Evolutionary conservation across 2,797 vertebrate genomes (phyloP).

Genomic region (Argya squamiceps): DNA sequence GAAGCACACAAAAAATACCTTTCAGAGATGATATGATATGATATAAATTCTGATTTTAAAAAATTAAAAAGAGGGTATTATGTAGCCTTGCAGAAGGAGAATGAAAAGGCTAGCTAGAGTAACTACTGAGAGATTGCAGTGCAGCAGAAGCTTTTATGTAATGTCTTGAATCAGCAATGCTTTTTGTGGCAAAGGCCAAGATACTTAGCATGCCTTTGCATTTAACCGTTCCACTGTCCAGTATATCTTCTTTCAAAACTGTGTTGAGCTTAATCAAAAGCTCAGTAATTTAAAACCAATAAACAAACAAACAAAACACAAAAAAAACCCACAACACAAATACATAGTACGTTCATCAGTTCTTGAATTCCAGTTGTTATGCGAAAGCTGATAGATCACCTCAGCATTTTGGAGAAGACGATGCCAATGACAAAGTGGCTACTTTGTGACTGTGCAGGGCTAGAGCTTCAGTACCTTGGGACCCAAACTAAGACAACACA

Average conservation of each 20-base stretch:
- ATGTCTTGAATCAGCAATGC: background rate
- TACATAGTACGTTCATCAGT: background rate
- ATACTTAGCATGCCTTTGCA: background rate
- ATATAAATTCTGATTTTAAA: background rate
- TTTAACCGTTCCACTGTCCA: background rate
- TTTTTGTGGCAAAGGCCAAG: background rate
- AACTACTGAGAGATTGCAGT: background rate
- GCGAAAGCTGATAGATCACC: background rate
- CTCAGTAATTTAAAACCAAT: background rate
- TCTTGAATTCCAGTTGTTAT: background rate
- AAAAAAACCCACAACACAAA: accelerated
- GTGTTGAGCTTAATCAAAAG: background rate
- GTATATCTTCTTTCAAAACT: background rate
- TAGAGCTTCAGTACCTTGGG: background rate
- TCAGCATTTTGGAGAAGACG: background rate
- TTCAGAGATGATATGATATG: background rate
- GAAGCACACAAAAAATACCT: background rate
- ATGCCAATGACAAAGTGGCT: background rate
- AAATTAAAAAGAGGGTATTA: background rate
- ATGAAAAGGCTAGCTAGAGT: background rate
- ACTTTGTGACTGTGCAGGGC: too few species aligned
- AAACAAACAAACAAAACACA: accelerated
- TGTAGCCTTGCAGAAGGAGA: background rate
- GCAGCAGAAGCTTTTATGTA: background rate
- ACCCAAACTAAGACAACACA: background rate